Base-by-base conservation (phyloP, 2,113 vertebrate genomes). In the Fregetta grallaria region DNA sequence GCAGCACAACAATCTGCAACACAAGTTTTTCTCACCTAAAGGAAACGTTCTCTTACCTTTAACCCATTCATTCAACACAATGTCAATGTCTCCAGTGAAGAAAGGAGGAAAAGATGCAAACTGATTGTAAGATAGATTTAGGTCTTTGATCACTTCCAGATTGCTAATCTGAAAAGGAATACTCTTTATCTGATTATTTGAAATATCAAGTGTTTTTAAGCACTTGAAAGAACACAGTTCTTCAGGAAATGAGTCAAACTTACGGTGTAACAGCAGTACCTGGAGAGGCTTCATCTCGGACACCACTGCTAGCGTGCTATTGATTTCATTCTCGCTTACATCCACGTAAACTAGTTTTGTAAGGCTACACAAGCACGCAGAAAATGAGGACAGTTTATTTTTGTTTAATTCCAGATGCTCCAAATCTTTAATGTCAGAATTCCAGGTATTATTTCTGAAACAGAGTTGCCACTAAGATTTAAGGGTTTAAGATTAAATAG, bases 51-150 rank as follows among this genome's bases (percentile, higher is more conserved):
- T 34, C 92, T 98, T 98, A 98, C 98, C 97, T 97, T 98, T 52
- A 42, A 59, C n/a, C 97, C 98, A 66, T 93, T 96, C 62, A 44
- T 76, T 56, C 96, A 95, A 72, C 88, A 96, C n/a, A 97, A 56
- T 49, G 88, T 88, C 72, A 98, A 80, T 50, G 92, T 97, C 83
- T 97, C 88, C 81, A 98, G 84, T 10, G 88, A 96, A 17, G 68
- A 63, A 76, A 98, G 94, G 68, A 91, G 98, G 98, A 96, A 98
- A 98, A 83, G 44, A n/a, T 27, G 34, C 59, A 92, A 98, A 98
- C 12, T 96, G 74, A 74, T 97, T 98, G 94, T 94, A 96, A 83
- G 98, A 97, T 20, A 98, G 58, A 38, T 98, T 97, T 78, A 98
- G 87, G 49, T 97, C 96, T 88, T 82, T 96, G 63, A 98, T 96